Percentiles rank a stretch among this genome's conserved stretches.
These are phyloP conservation scores for Pteropus rufus DNA, from an alignment of 2,797 vertebrate species.

Conservation along the genomic window DNA sequence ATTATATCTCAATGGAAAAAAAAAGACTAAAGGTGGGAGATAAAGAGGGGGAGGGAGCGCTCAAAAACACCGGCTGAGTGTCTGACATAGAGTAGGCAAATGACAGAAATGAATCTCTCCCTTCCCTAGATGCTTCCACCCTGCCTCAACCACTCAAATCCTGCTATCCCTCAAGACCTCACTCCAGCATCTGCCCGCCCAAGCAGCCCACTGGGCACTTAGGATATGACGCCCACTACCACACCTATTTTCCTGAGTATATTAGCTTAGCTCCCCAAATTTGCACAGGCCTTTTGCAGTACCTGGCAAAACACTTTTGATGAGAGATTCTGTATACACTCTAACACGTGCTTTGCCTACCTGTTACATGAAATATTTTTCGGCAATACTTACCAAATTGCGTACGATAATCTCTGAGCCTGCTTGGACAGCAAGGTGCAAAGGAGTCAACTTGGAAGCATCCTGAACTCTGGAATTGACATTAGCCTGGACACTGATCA, in stretches of 20 bases:
- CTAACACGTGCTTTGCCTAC: background rate
- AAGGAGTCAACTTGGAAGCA: slow-evolving; percentile 94
- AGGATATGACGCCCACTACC: background rate
- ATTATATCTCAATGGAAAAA: background rate
- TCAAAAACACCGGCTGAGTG: background rate
- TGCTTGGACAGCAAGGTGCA: slow-evolving; percentile 97
- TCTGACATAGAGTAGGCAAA: background rate
- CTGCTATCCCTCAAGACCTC: background rate
- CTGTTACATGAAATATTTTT: background rate
- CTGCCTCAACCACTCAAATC: too few species aligned
- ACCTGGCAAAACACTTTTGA: background rate
- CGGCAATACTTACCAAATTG: slow-evolving; percentile 89
- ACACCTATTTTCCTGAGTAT: background rate
- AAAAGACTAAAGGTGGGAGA: background rate
- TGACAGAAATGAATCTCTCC: background rate
- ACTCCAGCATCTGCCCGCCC: background rate
- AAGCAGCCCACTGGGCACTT: background rate
- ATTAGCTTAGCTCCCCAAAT: background rate
- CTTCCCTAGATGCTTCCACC: background rate
- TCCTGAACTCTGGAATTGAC: slow-evolving; percentile 98
- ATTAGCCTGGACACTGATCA: slow-evolving; percentile 98
- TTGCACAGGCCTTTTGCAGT: background rate
- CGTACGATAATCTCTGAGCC: slow-evolving; percentile 98
- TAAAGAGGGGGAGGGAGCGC: fast-evolving
- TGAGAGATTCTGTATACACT: background rate